Conservation (phyloP, 2,113 vertebrate genomes). For the Heptranchias perlo region DNA sequence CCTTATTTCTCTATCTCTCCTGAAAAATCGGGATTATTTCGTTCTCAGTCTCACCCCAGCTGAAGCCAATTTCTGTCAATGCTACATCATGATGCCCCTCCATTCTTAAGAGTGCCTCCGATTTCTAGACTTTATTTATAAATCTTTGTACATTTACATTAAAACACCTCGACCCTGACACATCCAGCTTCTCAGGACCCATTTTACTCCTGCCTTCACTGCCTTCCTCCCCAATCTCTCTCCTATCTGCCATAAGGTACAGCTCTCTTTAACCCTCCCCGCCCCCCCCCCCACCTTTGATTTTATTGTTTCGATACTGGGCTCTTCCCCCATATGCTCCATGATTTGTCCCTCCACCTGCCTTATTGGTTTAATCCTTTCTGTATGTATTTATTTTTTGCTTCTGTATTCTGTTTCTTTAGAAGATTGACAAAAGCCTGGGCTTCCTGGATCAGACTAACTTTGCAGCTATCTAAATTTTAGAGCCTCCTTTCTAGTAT, state of each 20-base stretch:
- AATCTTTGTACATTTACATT: not conserved
- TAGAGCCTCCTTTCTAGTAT: not conserved
- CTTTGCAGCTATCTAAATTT: too few relatives aligned
- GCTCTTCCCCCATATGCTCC: not conserved
- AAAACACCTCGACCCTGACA: not conserved
- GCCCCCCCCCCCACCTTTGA: not conserved
- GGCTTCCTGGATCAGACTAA: not conserved
- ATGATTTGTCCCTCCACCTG: not conserved
- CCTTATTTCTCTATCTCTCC: not conserved
- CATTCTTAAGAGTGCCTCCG: not conserved
- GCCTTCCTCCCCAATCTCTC: not conserved
- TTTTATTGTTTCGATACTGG: not conserved
- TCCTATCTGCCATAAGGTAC: not conserved
- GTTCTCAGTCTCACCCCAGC: not conserved
- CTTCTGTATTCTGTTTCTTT: not conserved
- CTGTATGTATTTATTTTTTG: not conserved
- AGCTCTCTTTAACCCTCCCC: not conserved
- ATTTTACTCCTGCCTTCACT: not conserved
- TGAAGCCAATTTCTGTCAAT: not conserved
- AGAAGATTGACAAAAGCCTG: not conserved
- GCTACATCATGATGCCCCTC: not conserved
- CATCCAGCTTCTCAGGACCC: not conserved
- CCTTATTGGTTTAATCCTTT: not conserved
- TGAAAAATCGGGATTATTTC: not conserved
- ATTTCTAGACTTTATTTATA: not conserved